These are phyloP conservation scores for Festucalex cinctus DNA, from an alignment of 2,113 vertebrate genomes.

Conservation along the genomic window DNA sequence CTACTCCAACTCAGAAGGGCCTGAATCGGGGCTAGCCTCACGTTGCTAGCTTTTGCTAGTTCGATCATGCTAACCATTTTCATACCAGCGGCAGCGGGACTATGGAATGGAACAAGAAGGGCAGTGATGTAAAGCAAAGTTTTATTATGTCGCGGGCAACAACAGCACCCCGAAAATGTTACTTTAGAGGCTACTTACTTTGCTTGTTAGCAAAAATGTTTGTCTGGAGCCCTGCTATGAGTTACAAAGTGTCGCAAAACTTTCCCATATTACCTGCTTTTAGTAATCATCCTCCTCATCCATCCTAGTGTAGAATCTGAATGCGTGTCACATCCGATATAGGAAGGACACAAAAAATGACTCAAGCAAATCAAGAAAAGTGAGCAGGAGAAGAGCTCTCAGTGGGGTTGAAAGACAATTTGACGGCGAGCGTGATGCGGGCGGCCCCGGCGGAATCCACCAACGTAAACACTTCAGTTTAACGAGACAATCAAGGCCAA, in stretches of 20 bases:
- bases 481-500: not conserved
- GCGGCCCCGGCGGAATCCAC: not conserved
- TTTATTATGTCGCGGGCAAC: too few relatives aligned
- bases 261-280: not conserved
- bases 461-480: slow-evolving; percentile 2
- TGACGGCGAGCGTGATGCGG: not conserved
- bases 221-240: not conserved
- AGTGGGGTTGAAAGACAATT: not conserved
- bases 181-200: too few relatives aligned
- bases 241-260: not conserved
- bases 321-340: not conserved
- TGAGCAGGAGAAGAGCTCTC: not conserved
- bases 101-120: too few relatives aligned
- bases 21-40: too few relatives aligned
- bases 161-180: too few relatives aligned
- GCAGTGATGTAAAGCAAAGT: too few relatives aligned
- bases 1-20: too few relatives aligned
- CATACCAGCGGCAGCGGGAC: too few relatives aligned
- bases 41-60: too few relatives aligned
- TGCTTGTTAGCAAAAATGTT: too few relatives aligned
- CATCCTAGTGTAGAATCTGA: not conserved
- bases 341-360: not conserved
- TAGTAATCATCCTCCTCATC: not conserved
- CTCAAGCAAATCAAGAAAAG: slow-evolving; percentile 7
- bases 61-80: too few relatives aligned